phyloP scores from a whole-genome alignment of 2,888 invertebrate genomes.

The Agriotes lineatus region DNA sequence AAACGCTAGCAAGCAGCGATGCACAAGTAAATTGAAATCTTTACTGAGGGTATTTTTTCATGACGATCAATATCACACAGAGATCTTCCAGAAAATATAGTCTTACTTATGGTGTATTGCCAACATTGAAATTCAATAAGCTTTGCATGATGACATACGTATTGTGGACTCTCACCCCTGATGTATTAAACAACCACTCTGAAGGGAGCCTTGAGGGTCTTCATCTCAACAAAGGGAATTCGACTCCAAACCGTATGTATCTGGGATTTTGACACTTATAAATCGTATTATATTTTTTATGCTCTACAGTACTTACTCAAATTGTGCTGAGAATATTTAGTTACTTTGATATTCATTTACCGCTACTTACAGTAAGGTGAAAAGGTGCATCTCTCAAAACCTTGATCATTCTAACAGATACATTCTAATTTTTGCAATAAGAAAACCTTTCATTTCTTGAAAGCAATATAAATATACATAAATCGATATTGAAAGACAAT shows the following conservation, averaged over 20 bases:
- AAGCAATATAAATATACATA: no score
- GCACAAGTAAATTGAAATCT: no score
- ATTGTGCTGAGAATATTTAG: background rate
- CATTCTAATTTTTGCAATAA: no score
- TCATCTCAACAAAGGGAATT: conserved; percentile 55
- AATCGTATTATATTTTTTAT: conserved; percentile 56
- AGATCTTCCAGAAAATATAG: conserved; percentile 11
- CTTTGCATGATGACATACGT: conserved; percentile 56
- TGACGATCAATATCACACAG: conserved; percentile 3
- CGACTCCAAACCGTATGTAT: conserved; percentile 56
- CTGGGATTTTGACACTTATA: conserved; percentile 59
- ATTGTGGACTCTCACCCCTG: conserved; percentile 54
- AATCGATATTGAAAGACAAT: no score
- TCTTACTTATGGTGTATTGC: conserved; percentile 49
- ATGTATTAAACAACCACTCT: conserved; percentile 53
- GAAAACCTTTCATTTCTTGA: no score
- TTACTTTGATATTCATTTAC: background rate
- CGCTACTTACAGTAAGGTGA: no score
- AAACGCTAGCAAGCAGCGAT: no score
- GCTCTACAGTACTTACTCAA: background rate
- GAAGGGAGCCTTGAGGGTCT: conserved; percentile 53
- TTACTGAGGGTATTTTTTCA: no score
- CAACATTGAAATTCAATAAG: conserved; percentile 60
- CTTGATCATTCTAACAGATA: no score
- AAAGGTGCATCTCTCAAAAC: no score